Evolutionary conservation across 1,140 invertebrate species (phyloP), one percentile per base, ranked within the genome.

Genomic region (Scaptodrosophila lebanonensis): DNA sequence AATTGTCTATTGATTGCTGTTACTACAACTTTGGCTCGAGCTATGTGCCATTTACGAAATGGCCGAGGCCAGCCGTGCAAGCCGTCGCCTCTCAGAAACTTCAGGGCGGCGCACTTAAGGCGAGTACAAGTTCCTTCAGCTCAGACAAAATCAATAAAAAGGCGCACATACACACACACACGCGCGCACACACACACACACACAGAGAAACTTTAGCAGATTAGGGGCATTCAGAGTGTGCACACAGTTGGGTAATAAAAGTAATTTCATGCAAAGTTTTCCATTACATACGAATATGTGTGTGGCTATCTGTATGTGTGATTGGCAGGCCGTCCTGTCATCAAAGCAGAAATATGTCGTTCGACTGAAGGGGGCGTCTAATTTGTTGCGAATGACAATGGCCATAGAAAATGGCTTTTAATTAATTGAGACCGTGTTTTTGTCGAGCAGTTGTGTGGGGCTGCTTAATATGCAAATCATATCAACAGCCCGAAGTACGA

Each of bases 241-340:
- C 20, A 43, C 22, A 32, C 18, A 33, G 56, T 52, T 43, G 44
- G 57, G 27, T 58, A 64, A 47, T 51, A 27, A 63, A 77, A 77
- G 79, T 77, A 72, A 77, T 77, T 77, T 67, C 62, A 79, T 77
- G 68, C 68, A 66, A 77, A 70, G 64, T 77, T 79, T 53, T 67
- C 64, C 66, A 68, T 65, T 67, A 58, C n/a, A n/a, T 53, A 47
- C 38, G 35, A 15, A n/a, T n/a, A n/a, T n/a, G n/a, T n/a, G n/a
- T n/a, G n/a, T n/a, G n/a, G n/a, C n/a, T n/a, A n/a, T n/a, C n/a
- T n/a, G n/a, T n/a, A n/a, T 35, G 49, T 32, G 17, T 30, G 35
- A 17, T 48, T 12, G 20, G 22, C 11, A 16, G 13, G 12, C 18
- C n/a, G 35, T 35, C 25, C 8, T 9, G 40, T 16, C 6, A n/a